phyloP scores from a whole-genome alignment of 30 jellyfish, hydroid and myxozoan genomes.

The Pelagia noctiluca region DNA sequence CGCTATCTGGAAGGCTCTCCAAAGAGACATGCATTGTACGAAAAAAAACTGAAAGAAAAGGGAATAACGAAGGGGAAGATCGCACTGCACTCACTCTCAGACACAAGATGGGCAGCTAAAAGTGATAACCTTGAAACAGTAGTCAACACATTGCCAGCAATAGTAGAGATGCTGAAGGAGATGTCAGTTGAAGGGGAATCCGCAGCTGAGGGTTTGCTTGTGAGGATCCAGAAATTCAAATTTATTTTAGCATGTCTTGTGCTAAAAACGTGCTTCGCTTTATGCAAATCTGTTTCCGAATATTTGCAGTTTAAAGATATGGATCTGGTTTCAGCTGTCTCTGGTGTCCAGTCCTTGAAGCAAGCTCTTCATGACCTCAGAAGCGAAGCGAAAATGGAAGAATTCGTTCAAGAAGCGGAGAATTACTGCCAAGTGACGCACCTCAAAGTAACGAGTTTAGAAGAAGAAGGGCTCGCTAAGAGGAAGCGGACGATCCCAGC shows the following conservation, averaged over 20 bases:
- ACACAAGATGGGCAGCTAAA: constrained; percentile 53
- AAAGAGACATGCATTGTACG: constrained; percentile 52
- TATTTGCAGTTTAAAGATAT: background rate
- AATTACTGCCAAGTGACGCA: constrained; percentile 5
- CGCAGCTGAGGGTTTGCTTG: constrained; percentile 7
- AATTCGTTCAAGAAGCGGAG: background rate
- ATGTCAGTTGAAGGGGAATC: constrained; percentile 31
- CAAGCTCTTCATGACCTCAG: background rate
- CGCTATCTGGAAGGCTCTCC: constrained; percentile 66
- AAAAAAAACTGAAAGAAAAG: constrained; percentile 13
- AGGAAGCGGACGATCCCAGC: too few relatives aligned
- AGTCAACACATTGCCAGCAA: constrained; percentile 30
- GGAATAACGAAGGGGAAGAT: constrained; percentile 15
- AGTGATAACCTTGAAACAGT: constrained; percentile 28
- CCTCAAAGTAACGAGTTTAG: background rate
- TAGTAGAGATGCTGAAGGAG: constrained; percentile 33
- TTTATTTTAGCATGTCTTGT: background rate
- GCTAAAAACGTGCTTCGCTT: background rate
- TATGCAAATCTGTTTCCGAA: background rate
- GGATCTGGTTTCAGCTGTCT: constrained; percentile 1
- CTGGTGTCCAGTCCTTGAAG: constrained; percentile 3
- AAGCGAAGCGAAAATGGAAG: background rate
- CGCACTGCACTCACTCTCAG: constrained; percentile 51
- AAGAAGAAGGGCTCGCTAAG: too few relatives aligned
- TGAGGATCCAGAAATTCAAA: background rate